Evolutionary conservation across 2,888 invertebrate species (phyloP).

Genomic region (Andrena praecox): DNA sequence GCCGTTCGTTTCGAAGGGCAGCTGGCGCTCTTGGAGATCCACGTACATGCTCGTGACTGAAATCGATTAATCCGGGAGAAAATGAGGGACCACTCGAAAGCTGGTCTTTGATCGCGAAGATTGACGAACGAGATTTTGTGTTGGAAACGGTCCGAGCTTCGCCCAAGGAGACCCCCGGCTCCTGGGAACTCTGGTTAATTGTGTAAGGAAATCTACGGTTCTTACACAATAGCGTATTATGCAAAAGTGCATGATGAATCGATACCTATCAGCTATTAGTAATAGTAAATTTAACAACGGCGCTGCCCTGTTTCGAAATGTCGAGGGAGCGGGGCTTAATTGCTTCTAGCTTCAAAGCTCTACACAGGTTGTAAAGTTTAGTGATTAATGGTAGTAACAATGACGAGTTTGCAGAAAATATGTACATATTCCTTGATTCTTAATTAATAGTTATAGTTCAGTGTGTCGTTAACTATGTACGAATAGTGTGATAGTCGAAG

Average conservation of each 20-base stretch:
- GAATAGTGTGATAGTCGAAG: no score
- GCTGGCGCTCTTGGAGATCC: conserved; percentile 72
- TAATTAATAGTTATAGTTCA: no score
- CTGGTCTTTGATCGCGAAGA: conserved; percentile 60
- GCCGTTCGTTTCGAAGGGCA: conserved; percentile 77
- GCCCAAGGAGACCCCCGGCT: conserved; percentile 24
- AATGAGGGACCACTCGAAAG: conserved; percentile 61
- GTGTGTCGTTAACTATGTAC: no score
- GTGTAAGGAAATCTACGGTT: not conserved
- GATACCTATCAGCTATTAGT: not conserved
- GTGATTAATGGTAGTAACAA: no score
- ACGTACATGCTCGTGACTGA: conserved; percentile 68
- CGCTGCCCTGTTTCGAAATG: no score
- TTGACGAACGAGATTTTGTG: conserved; percentile 64
- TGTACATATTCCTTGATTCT: no score
- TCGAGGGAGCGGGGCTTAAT: no score
- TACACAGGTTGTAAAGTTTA: no score
- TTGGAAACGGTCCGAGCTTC: conserved; percentile 10
- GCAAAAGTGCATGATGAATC: not conserved
- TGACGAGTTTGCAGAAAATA: no score
- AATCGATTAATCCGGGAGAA: conserved; percentile 70
- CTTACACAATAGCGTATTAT: not conserved
- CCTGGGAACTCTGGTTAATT: conserved; percentile 12
- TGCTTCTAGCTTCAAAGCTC: no score
- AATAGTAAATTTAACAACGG: not conserved